Percentiles rank a stretch among this genome's conserved stretches.
phyloP scores from a whole-genome alignment of 2,888 invertebrate species.

The Capitulum mitella region DNA sequence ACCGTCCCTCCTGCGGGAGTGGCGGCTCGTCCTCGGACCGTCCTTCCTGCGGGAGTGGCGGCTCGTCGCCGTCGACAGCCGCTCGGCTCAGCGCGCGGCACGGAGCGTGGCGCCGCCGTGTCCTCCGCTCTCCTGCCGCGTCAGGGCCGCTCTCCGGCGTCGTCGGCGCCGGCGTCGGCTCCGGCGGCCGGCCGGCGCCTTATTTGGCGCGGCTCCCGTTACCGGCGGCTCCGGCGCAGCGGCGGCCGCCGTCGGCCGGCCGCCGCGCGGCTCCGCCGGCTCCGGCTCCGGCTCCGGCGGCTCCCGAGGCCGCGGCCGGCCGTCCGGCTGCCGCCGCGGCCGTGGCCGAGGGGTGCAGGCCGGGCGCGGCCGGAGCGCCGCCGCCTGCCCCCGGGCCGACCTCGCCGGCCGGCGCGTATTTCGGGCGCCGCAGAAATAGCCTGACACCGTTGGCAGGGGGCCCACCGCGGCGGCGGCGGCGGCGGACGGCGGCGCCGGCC shows the following conservation, averaged over 20 bases:
- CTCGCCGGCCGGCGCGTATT: conserved; percentile 10
- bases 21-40: neutral
- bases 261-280: neutral
- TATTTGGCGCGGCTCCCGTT: conserved; percentile 3
- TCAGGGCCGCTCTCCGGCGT: neutral
- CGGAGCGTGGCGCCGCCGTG: neutral
- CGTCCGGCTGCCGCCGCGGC: neutral
- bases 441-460: conserved; percentile 21
- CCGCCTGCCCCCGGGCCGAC: neutral
- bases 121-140: neutral
- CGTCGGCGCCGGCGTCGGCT: neutral
- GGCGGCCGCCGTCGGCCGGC: neutral
- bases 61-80: neutral
- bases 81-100: too few relatives aligned
- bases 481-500: neutral
- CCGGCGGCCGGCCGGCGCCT: neutral
- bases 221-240: neutral
- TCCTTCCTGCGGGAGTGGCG: neutral
- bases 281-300: neutral
- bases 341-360: neutral
- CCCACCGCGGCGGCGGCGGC: neutral
- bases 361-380: too few relatives aligned
- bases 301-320: neutral
- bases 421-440: conserved; percentile 1
- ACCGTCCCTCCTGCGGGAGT: neutral